Base-by-base conservation (phyloP, 2,113 vertebrate species). In the Amazona vittata region DNA sequence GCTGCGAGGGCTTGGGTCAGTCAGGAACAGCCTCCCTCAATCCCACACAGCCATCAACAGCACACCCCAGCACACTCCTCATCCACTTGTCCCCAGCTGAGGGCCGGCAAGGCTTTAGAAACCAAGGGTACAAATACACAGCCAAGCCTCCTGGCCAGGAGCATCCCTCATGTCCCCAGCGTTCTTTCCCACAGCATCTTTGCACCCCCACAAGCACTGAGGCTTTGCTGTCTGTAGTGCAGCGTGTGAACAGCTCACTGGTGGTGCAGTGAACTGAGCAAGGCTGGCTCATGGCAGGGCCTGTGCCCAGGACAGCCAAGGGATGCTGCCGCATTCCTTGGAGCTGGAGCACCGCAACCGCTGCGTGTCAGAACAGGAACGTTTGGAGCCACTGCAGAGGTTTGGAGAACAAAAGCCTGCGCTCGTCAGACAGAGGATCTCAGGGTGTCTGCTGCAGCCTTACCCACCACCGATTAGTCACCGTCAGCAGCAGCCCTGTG, bases 221-320 rank as follows among this genome's bases (percentile, higher is more conserved):
- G 8, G 41, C 47, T 37, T 55, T 0, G 4, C 39, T 17, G 52
- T 1, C 21, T 8, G n/a, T 5, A 4, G 1, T 0, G 4, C 6
- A 15, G 2, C 1, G 10, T 5, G 26, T 0, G 0, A 53, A 17
- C 18, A 24, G 74, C 37, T 65, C 37, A 0, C 64, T 26, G 12
- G 43, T 43, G 1, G 1, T 6, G 1, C 24, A 4, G 15, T 3
- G 3, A 17, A 64, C 70, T 2, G 7, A 59, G 57, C 57, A 59
- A 24, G 9, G 33, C 57, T 59, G 57, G 57, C 57, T 59, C 57
- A 24, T 15, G 15, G 35, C 78, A 63, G 78, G 62, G 46, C 55
- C 64, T 12, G 65, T 6, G 52, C 85, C 11, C 59, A 19, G 60
- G 13, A 12, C 31, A 49, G 41, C 13, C 49, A 10, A 46, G 55